Evolutionary conservation across 2,797 vertebrate species (phyloP).

Genomic region (Enteromius thamalakanensis): DNA sequence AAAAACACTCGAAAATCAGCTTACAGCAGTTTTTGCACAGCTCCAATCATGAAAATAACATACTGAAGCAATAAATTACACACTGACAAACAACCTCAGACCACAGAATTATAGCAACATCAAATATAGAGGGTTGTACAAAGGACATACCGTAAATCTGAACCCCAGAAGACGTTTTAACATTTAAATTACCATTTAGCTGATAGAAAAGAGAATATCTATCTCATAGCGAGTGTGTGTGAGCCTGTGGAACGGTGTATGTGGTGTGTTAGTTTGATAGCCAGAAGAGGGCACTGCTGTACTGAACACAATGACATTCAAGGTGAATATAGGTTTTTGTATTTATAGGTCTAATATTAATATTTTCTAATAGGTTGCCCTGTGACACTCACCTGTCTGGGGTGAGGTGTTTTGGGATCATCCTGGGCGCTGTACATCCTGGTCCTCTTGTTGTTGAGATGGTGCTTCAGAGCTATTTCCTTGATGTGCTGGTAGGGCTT

Average conservation of each 20-base stretch:
- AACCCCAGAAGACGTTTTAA: background rate
- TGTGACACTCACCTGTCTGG: conserved; percentile 68
- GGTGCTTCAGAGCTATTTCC: conserved; percentile 60
- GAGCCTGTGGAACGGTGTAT: background rate
- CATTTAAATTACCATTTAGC: conserved; percentile 6
- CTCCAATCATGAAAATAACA: conserved; percentile 24
- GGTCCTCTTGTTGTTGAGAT: conserved; percentile 61
- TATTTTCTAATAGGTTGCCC: background rate
- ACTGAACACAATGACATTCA: conserved; percentile 57
- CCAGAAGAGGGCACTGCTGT: conserved; percentile 76
- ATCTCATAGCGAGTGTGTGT: conserved; percentile 11
- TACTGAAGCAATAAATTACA: conserved; percentile 30
- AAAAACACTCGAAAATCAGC: conserved; percentile 8
- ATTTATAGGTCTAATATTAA: background rate
- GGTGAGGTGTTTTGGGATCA: conserved; percentile 58
- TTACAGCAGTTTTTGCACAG: conserved; percentile 15
- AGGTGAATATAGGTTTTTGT: conserved; percentile 54
- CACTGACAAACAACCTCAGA: conserved; percentile 36
- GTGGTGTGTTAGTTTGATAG: conserved; percentile 44
- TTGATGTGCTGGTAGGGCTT: conserved; percentile 65
- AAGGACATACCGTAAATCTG: conserved; percentile 20
- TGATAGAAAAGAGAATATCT: conserved; percentile 15
- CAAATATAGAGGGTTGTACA: conserved; percentile 31
- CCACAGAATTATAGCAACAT: conserved; percentile 33
- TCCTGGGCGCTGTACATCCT: conserved; percentile 68